Conservation (phyloP, 2,888 invertebrate genomes). For the Muschampia plurimacula region DNA sequence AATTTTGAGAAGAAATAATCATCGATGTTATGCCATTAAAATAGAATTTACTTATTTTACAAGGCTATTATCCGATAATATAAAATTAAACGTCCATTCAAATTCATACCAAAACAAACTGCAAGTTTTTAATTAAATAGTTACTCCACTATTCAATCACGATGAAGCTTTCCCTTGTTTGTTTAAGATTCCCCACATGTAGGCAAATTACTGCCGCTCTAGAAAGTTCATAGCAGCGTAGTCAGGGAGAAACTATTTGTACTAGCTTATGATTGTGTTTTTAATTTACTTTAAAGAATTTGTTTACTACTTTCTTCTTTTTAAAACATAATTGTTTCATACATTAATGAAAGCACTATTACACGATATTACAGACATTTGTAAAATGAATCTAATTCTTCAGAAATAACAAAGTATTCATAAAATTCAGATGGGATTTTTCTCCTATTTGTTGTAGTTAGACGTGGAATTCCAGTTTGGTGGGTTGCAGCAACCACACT, state of each 20-base stretch:
- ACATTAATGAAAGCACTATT: too few species aligned
- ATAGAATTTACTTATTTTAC: too few species aligned
- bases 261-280: not conserved
- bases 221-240: constrained; percentile 9
- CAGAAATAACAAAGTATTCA: too few species aligned
- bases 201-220: constrained; percentile 12
- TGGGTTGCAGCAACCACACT: too few species aligned
- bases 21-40: too few species aligned
- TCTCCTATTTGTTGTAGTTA: too few species aligned
- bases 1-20: too few species aligned
- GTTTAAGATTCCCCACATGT: constrained; percentile 14
- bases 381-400: too few species aligned
- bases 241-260: not conserved
- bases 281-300: not conserved
- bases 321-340: not conserved
- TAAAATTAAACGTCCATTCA: not conserved
- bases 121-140: constrained; percentile 4
- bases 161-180: constrained; percentile 7
- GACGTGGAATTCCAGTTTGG: too few species aligned
- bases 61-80: not conserved
- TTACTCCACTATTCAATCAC: constrained; percentile 6
- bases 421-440: too few species aligned
- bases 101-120: not conserved
- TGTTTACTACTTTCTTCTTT: not conserved
- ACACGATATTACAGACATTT: too few species aligned